A percentile compares a stretch with the other conserved stretches of the same genome.
These are phyloP conservation scores for Telmatherina bonti DNA, from an alignment of 2,797 vertebrate genomes.

Conservation along the genomic window DNA sequence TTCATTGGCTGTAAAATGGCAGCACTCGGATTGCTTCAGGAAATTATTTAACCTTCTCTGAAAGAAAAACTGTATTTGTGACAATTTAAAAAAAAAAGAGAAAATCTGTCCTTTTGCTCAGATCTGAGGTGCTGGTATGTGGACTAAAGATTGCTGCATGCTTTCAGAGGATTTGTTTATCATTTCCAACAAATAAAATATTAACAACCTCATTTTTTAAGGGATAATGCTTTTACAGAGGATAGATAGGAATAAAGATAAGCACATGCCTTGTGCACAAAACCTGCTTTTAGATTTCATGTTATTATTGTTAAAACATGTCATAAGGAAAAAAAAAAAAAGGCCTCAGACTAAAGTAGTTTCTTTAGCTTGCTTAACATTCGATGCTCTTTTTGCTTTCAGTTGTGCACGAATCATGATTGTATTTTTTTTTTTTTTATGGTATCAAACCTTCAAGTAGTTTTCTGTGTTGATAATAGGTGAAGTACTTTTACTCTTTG, in stretches of 20 bases:
- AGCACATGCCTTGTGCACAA: background rate
- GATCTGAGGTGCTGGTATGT: background rate
- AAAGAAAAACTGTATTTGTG: background rate
- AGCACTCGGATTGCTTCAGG: constrained; percentile 5
- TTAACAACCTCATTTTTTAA: constrained; percentile 10
- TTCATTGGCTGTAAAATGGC: constrained; percentile 23
- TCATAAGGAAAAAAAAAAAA: background rate
- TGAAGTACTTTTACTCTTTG: background rate
- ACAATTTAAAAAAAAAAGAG: background rate
- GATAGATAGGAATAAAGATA: constrained; percentile 14
- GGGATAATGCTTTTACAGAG: constrained; percentile 3
- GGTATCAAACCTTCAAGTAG: background rate
- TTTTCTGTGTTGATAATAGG: constrained; percentile 2
- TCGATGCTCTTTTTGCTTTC: background rate
- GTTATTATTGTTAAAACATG: constrained; percentile 16
- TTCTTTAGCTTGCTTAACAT: constrained; percentile 5
- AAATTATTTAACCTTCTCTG: background rate
- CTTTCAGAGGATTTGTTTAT: constrained; percentile 13
- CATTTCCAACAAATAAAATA: constrained; percentile 16
- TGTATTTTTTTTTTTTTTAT: background rate
- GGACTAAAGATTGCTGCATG: background rate
- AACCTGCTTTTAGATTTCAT: background rate
- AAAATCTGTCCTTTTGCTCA: background rate
- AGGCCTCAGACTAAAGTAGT: background rate
- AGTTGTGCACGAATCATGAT: constrained; percentile 1